These are phyloP conservation scores for Magallana angulata DNA, from an alignment of 1,140 invertebrate species.

Conservation along the genomic window DNA sequence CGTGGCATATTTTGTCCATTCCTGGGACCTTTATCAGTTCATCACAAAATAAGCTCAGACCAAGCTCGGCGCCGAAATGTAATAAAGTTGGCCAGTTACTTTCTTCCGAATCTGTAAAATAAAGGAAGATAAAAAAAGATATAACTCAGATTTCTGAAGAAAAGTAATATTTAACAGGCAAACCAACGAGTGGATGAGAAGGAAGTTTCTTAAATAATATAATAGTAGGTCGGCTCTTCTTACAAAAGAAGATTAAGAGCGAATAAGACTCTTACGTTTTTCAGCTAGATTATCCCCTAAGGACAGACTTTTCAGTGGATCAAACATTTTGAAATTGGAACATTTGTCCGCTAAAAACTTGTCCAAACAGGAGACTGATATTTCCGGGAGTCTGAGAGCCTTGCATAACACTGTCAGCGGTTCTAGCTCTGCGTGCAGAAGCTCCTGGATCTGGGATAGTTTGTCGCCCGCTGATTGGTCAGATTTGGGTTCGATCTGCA, in stretches of 20 bases:
- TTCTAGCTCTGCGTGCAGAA: neutral
- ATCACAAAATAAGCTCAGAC: conserved; percentile 16
- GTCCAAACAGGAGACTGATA: neutral
- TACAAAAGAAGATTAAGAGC: neutral
- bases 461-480: neutral
- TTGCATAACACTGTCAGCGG: conserved; percentile 9
- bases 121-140: neutral
- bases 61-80: conserved; percentile 26
- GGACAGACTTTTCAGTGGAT: neutral
- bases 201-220: too few relatives aligned
- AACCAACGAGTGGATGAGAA: neutral
- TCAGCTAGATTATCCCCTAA: neutral
- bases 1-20: conserved; percentile 21
- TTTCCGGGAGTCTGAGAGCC: conserved; percentile 14
- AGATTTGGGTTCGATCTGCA: neutral
- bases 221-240: neutral
- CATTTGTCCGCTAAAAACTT: conserved; percentile 17
- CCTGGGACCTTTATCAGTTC: conserved; percentile 8
- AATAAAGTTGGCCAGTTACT: conserved; percentile 17
- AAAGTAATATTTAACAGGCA: neutral
- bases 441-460: conserved; percentile 1
- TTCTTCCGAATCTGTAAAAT: neutral
- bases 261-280: neutral
- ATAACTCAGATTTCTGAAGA: neutral
- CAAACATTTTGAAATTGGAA: neutral